phyloP scores from a whole-genome alignment of 2,888 invertebrate species.

The Cremastobaeus sp. region DNA sequence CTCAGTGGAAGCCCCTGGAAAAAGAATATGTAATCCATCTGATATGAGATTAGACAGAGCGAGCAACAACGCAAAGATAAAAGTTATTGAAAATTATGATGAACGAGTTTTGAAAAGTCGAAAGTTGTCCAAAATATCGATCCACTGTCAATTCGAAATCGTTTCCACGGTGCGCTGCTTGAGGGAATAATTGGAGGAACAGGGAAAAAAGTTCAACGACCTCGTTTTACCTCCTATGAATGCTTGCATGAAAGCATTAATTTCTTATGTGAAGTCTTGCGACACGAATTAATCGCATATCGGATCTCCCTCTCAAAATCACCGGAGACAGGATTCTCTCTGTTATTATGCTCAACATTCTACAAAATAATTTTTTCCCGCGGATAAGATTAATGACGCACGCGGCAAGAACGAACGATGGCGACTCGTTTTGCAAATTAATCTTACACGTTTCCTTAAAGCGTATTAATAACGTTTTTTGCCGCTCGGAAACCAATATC shows the following conservation, averaged over 20 bases:
- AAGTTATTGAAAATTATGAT: slow-evolving; percentile 39
- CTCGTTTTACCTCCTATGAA: slow-evolving; percentile 25
- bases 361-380: slow-evolving; percentile 72
- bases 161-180: too few species aligned
- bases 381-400: slow-evolving; percentile 72
- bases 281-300: slow-evolving; percentile 70
- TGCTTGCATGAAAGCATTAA: slow-evolving; percentile 65
- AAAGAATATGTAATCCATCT: slow-evolving; percentile 43
- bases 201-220: slow-evolving; percentile 33
- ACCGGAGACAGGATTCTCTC: slow-evolving; percentile 71
- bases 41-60: slow-evolving; percentile 29
- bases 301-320: slow-evolving; percentile 67
- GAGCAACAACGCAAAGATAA: background rate
- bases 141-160: slow-evolving; percentile 6
- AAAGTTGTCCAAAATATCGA: slow-evolving; percentile 12
- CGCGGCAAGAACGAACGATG: slow-evolving; percentile 69
- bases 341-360: slow-evolving; percentile 73
- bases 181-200: too few species aligned
- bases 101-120: slow-evolving; percentile 4
- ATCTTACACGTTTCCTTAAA: slow-evolving; percentile 73
- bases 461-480: slow-evolving; percentile 70
- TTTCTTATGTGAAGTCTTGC: slow-evolving; percentile 68
- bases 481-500: slow-evolving; percentile 56
- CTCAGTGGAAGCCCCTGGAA: slow-evolving; percentile 28
- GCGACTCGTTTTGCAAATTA: slow-evolving; percentile 73